Base-by-base conservation (phyloP, 2,888 invertebrate species). In the Dione juno region DNA sequence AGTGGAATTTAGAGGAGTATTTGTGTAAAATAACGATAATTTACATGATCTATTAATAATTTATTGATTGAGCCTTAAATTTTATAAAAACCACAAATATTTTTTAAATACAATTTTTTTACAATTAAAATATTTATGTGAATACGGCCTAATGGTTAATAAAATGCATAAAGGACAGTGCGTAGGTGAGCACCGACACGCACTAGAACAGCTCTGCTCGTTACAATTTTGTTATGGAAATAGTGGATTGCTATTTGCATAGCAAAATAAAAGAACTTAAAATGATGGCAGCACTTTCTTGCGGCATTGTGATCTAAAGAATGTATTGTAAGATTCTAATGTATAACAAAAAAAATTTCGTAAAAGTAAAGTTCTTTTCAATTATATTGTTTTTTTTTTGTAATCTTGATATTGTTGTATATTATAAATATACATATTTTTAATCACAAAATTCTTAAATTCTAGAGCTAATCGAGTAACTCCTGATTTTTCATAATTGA, bases 161-260 rank as follows among this genome's bases (percentile, higher is more conserved):
- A 61, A 45, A 45, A 45, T 57, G 37, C 40, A 40, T 61, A 61
- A 61, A 45, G 28, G 57, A 57, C 57, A 54, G 57, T 57, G 57
- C 45, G 61, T 61, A n/a, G 45, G 61, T 13, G 45, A 16, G 28
- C 45, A 61, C 45, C 11, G 45, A 45, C 35, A 61, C 45, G 45
- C 28, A 16, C 14, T 37, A 54, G 21, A 8, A 43, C 43, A 61
- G 10, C 11, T 43, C 21, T 19, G 16, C 48, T 59, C 21, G 9
- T 43, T 61, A 43, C n/a, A n/a, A n/a, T 61, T 61, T 45, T 28
- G 10, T 61, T 45, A 40, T 21, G 19, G n/a, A 61, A 45, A 35
- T 45, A 45, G 3, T 28, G 28, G 28, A n/a, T 3, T 43, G 7
- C 14, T 45, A 45, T 61, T 61, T 21, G 43, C 21, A 59, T 21